A percentile compares a stretch with the other conserved stretches of the same genome.
phyloP scores from a whole-genome alignment of 2,113 vertebrate species.

The Pseudopipra pipra region DNA sequence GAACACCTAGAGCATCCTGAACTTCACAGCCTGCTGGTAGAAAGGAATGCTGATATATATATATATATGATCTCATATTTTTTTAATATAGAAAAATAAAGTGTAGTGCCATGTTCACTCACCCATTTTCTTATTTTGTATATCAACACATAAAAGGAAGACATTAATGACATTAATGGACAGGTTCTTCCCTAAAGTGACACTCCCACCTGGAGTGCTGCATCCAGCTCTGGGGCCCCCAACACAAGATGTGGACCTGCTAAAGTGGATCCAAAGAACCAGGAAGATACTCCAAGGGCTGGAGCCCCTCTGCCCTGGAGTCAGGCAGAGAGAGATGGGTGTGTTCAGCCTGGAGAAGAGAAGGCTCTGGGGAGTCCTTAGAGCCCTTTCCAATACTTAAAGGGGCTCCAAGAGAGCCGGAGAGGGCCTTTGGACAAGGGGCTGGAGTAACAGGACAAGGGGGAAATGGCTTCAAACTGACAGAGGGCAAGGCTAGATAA shows the following conservation, averaged over 20 bases:
- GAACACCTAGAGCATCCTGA: conserved; percentile 53
- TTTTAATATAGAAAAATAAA: not conserved
- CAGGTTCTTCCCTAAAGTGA: not conserved
- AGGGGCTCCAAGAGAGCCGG: not conserved
- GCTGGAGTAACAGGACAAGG: not conserved
- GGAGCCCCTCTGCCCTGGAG: not conserved
- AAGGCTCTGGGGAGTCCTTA: not conserved
- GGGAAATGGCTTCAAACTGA: fast-evolving
- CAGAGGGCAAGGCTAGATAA: fast-evolving
- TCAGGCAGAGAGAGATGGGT: not conserved
- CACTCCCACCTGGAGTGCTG: not conserved
- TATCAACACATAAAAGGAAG: not conserved
- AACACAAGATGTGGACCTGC: not conserved
- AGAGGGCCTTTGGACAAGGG: not conserved
- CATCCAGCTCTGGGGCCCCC: not conserved
- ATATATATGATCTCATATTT: not conserved
- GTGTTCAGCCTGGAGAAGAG: not conserved
- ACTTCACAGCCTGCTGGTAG: conserved; percentile 7
- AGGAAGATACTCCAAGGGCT: not conserved
- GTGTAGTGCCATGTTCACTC: not conserved
- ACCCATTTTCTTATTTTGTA: not conserved
- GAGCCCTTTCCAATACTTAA: not conserved
- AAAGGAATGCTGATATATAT: not conserved
- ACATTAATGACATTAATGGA: no score
- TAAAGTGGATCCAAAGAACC: not conserved